Percentiles rank a stretch among this genome's conserved stretches.
phyloP scores from a whole-genome alignment of 2,797 vertebrate species.

The Coendou prehensilis region DNA sequence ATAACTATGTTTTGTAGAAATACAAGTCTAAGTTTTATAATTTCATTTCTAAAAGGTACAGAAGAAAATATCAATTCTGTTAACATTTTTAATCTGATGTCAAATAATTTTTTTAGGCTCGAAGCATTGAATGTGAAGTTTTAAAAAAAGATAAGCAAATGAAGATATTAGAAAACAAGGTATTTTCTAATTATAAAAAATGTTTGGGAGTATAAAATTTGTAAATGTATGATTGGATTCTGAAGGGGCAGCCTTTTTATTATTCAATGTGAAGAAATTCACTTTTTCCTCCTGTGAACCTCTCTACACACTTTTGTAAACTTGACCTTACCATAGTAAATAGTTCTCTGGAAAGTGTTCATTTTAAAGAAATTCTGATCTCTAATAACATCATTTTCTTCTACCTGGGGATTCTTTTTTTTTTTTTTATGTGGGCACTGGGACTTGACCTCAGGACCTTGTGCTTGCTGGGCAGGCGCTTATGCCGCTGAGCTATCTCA shows the following conservation, averaged over 20 bases:
- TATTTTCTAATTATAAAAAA: constrained; percentile 79
- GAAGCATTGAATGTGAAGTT: constrained; percentile 90
- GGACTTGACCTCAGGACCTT: too few relatives aligned
- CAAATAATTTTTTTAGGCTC: constrained; percentile 88
- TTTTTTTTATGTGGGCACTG: too few relatives aligned
- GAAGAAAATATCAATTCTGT: constrained; percentile 69
- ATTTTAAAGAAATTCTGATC: constrained; percentile 53
- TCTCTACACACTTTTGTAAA: constrained; percentile 17
- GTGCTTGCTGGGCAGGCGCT: too few relatives aligned
- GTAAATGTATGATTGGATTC: constrained; percentile 34
- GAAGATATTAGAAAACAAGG: constrained; percentile 93
- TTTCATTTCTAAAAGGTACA: constrained; percentile 59
- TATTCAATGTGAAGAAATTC: constrained; percentile 41
- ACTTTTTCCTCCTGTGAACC: not conserved
- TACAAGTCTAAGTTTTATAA: constrained; percentile 68
- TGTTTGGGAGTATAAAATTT: constrained; percentile 62
- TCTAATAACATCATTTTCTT: constrained; percentile 39
- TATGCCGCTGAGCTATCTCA: too few relatives aligned
- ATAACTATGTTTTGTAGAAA: constrained; percentile 63
- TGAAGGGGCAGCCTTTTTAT: constrained; percentile 2
- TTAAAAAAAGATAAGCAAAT: constrained; percentile 92
- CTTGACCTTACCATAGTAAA: constrained; percentile 30
- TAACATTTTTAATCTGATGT: constrained; percentile 66
- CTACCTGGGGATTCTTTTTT: constrained; percentile 9
- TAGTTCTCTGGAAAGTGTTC: constrained; percentile 34